These are phyloP conservation scores for Leuctra nigra DNA, from an alignment of 2,888 invertebrate genomes.

Conservation along the genomic window DNA sequence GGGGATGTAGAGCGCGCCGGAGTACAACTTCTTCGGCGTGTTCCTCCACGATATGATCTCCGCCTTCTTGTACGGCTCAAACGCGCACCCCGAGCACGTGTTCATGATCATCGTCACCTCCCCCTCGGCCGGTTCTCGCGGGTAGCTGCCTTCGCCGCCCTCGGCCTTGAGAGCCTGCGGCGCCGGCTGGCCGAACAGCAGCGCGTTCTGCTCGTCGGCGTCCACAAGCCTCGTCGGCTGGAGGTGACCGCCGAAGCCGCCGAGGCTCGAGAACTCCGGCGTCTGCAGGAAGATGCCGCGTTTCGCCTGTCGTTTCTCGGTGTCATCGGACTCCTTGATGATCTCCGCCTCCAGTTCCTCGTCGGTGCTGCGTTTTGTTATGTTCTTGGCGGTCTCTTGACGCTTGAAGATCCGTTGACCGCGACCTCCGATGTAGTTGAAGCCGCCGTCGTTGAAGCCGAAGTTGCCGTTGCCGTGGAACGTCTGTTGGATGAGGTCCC, in stretches of 20 bases:
- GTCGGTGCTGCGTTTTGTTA: slow-evolving; percentile 30
- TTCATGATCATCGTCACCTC: slow-evolving; percentile 76
- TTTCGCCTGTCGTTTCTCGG: slow-evolving; percentile 18
- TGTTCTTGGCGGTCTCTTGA: slow-evolving; percentile 29
- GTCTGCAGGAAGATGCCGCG: slow-evolving; percentile 14
- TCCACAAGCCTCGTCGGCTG: slow-evolving; percentile 41
- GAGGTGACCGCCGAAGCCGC: slow-evolving; percentile 17
- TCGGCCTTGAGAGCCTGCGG: background rate
- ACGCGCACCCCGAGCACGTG: slow-evolving; percentile 65
- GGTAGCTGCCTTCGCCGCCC: slow-evolving; percentile 35
- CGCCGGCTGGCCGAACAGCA: slow-evolving; percentile 12
- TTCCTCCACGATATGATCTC: slow-evolving; percentile 70
- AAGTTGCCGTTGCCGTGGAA: slow-evolving; percentile 9
- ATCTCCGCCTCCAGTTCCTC: slow-evolving; percentile 31
- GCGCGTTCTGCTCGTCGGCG: slow-evolving; percentile 8
- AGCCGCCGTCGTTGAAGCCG: slow-evolving; percentile 2
- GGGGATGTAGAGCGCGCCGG: slow-evolving; percentile 62
- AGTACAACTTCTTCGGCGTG: slow-evolving; percentile 64
- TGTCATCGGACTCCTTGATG: slow-evolving; percentile 37
- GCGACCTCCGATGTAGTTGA: slow-evolving; percentile 4
- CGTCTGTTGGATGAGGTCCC: slow-evolving; percentile 9
- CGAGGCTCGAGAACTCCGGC: slow-evolving; percentile 22
- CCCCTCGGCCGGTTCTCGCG: slow-evolving; percentile 74
- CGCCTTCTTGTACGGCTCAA: slow-evolving; percentile 75
- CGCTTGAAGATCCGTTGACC: slow-evolving; percentile 30